phyloP scores from a whole-genome alignment of 2,113 vertebrate genomes.

The Speoplatyrhinus poulsoni region DNA sequence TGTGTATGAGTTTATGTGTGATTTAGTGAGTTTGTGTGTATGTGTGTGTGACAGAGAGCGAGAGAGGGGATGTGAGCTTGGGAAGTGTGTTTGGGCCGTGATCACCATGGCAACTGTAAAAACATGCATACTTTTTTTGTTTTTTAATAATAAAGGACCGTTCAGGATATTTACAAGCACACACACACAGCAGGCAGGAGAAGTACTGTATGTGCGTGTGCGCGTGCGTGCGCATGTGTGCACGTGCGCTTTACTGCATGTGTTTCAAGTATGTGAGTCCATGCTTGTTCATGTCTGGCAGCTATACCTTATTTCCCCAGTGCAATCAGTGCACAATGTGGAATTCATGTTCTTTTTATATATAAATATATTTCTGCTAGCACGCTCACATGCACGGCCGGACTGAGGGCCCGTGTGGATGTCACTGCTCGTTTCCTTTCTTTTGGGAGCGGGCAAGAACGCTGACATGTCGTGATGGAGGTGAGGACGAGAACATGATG shows the following conservation, averaged over 20 bases:
- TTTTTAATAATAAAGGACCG: slow-evolving; percentile 8
- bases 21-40: not conserved
- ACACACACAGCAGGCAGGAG: slow-evolving; percentile 8
- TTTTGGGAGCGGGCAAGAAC: slow-evolving; percentile 4
- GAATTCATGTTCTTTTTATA: not conserved
- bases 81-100: slow-evolving; percentile 63
- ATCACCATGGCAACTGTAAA: slow-evolving; percentile 68
- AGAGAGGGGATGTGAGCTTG: slow-evolving; percentile 32
- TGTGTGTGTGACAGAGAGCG: slow-evolving; percentile 17
- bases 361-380: too few species aligned
- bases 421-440: slow-evolving; percentile 11
- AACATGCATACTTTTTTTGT: slow-evolving; percentile 59
- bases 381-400: slow-evolving; percentile 7
- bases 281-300: slow-evolving; percentile 1
- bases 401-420: slow-evolving; percentile 21
- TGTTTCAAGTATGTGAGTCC: not conserved
- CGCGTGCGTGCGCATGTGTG: slow-evolving; percentile 5
- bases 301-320: not conserved
- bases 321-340: slow-evolving; percentile 17
- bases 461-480: slow-evolving; percentile 7
- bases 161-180: slow-evolving; percentile 23
- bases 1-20: not conserved
- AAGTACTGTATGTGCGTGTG: not conserved
- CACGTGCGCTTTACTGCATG: not conserved
- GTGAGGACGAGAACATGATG: slow-evolving; percentile 39